Evolutionary conservation across 2,888 invertebrate species (phyloP), one percentile per base, ranked within the genome.

Genomic region (Nebria salina): DNA sequence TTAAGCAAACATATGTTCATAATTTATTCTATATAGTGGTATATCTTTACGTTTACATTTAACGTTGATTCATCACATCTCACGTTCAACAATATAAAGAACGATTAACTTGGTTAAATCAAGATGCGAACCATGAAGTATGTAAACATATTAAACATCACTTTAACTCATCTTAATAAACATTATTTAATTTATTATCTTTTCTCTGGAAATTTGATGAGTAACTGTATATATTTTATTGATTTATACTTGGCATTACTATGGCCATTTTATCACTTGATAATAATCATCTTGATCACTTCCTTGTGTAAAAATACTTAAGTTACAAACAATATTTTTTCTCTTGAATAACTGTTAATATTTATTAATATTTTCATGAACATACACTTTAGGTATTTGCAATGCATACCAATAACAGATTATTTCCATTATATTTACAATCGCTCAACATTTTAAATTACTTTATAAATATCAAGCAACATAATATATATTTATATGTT

Each of bases 1-100:
- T 77, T 72, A 77, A 70, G 43, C 41, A 34, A 26, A 13, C 5
- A 42, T 54, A 77, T 72, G 72, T 76, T 25, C 20, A n/a, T 77
- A 77, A 77, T 77, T 72, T 77, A 72, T 77, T 72, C 72, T 72
- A 54, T 72, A 68, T 77, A 54, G 72, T 77, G 72, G n/a, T 68
- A 72, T 77, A 64, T 65, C 54, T 77, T 77, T 43, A 77, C 43
- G 68, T 70, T 20, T 70, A 20, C 25, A 70, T 77, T 26, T 72
- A 54, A 70, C 72, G 72, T 77, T 77, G 77, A 77, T 77, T 68
- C 72, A 72, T 70, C 75, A 8, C 75, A 25, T 70, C 75, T n/a
- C 75, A 25, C 54, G 20, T 54, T 42, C 25, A 64, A 20, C 54
- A 75, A 64, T 64, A 54, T 73, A 26, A 54, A 20, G 13, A 25